phyloP scores from a whole-genome alignment of 53 echinoderm and acorn worm species.

The Arbacia lixula region DNA sequence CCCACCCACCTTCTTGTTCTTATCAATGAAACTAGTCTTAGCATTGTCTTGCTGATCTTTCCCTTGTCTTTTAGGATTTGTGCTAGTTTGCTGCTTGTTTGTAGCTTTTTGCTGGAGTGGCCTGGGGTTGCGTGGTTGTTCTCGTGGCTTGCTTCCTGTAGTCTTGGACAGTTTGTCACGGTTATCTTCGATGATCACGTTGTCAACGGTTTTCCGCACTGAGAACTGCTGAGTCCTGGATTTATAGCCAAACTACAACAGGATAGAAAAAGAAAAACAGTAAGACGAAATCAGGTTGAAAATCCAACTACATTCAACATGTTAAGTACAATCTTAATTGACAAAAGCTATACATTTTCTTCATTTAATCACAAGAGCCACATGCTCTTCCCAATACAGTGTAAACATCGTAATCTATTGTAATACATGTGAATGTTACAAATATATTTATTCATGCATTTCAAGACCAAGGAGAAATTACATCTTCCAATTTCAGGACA shows the following conservation, averaged over 20 bases:
- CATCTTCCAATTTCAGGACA: too few relatives aligned
- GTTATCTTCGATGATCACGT: conserved; percentile 27
- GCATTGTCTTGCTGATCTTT: conserved; percentile 7
- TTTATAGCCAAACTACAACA: conserved; percentile 87
- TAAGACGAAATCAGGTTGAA: too few relatives aligned
- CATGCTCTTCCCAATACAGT: too few relatives aligned
- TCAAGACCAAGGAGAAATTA: too few relatives aligned
- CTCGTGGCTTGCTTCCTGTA: conserved; percentile 3
- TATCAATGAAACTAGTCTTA: conserved; percentile 6
- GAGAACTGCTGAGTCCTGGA: conserved; percentile 65
- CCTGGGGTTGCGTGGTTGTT: conserved; percentile 4
- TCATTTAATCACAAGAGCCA: too few relatives aligned
- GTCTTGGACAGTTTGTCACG: conserved; percentile 17
- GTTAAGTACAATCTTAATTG: too few relatives aligned
- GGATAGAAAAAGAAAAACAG: not conserved
- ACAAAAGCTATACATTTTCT: too few relatives aligned
- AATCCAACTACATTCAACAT: too few relatives aligned
- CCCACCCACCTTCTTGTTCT: conserved; percentile 13
- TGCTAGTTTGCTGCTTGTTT: not conserved
- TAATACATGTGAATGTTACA: too few relatives aligned
- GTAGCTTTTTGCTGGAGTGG: not conserved
- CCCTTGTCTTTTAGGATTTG: too few relatives aligned
- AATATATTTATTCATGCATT: too few relatives aligned
- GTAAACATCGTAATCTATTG: too few relatives aligned
- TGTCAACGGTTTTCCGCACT: conserved; percentile 65